Base-by-base conservation (phyloP, 2,888 invertebrate species). In the Seladonia tumulorum region DNA sequence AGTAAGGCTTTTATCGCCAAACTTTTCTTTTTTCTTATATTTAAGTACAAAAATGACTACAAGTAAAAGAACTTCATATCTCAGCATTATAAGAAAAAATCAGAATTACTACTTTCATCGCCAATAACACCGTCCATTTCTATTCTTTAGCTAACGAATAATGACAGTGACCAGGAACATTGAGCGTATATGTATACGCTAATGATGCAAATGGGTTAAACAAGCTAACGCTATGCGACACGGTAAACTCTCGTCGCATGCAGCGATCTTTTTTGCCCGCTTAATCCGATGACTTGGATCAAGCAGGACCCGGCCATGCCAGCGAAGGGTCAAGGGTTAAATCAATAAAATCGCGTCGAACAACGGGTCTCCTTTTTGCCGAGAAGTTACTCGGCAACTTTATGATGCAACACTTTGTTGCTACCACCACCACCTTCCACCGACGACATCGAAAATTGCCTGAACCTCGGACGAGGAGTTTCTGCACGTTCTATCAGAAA, bases 331-430 rank as follows among this genome's bases (percentile, higher is more conserved):
- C 22, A 68, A 68, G 29, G 66, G 66, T 66, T 35, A 66, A 66
- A 66, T 66, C 66, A 66, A 66, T 66, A 66, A 35, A 18, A 63
- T 63, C 29, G 29, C 18, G 18, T 16, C 35, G 25, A 18, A 14
- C 29, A 35, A 29, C 35, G 66, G 66, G 18, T 66, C 66, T 35
- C 29, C 8, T 22, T 66, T 29, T 66, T 35, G 66, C 35, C 18
- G 42, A 3, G 66, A 35, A 22, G 10, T 35, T 66, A 10, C 18
- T 25, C 42, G 49, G 42, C 57, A 74, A 75, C 68, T 29, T 53
- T 14, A 68, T 86, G 82, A 81, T 60, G 68, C 81, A 85, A 88
- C 45, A 39, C 39, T 76, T 82, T 82, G 82, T 88, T 86, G 82
- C 82, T 86, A 35, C 68, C 77, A 82, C 83, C 63, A 35, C 4